Base-by-base conservation (phyloP, 2,797 vertebrate genomes). In the Euthynnus affinis region DNA sequence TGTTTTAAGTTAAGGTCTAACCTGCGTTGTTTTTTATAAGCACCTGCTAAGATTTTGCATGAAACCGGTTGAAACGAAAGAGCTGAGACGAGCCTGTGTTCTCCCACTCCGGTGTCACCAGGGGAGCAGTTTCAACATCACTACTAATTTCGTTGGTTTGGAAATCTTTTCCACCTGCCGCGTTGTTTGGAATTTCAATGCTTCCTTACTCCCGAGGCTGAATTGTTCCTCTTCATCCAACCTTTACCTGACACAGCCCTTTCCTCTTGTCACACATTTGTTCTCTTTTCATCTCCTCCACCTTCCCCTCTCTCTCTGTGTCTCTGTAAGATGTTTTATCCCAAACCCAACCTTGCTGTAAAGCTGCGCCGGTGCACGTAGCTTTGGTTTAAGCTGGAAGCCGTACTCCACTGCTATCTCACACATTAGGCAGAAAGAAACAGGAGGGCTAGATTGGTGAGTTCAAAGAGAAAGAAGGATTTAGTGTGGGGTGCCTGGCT, bases 391-490 rank as follows among this genome's bases (percentile, higher is more conserved):
- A 86, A 71, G 79, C 80, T 51, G 64, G 27, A 58, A 64, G 76
- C 73, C 37, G n/a, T 29, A 20, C 51, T 67, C 79, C 17, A 9
- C 69, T 78, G 9, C 69, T 78, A 56, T 81, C 82, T 81, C 71
- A 55, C 66, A 78, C 71, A 77, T 81, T 66, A 76, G 55, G 37
- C 56, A 58, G 71, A 56, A 29, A 75, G 55, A 71, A 78, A 71
- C 62, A 46, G 51, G 51, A 67, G 66, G 61, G 34, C 12, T 52
- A 78, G 80, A 76, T 77, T 65, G 76, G 62, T 15, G 72, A 80
- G 76, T 84, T 90, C 80, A 89, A 80, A 87, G 83, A 58, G 42
- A 83, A 72, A 22, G 74, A 32, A 32, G 59, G 83, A 60, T 87
- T 85, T 72, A 68, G 66, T 75, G 71, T 1, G 22, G 37, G 73